Percentiles rank a stretch among this genome's conserved stretches.
phyloP scores from a whole-genome alignment of 2,888 invertebrate species.

The Xestoiulus laeticollis region DNA sequence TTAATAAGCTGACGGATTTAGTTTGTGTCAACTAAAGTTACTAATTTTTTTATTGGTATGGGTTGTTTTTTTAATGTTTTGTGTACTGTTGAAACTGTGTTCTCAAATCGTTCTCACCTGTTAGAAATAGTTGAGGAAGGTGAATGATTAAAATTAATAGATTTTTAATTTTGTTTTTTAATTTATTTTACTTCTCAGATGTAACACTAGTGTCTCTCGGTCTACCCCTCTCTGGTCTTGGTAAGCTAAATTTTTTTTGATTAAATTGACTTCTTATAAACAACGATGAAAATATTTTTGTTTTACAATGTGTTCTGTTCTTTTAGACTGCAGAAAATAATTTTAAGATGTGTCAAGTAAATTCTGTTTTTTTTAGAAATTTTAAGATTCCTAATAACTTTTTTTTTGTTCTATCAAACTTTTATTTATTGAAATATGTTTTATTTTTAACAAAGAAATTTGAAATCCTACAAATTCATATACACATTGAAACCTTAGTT shows the following conservation, averaged over 20 bases:
- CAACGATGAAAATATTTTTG: background rate
- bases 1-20: too few relatives aligned
- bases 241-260: conserved; percentile 23
- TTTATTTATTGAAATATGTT: too few relatives aligned
- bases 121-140: background rate
- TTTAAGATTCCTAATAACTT: too few relatives aligned
- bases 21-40: too few relatives aligned
- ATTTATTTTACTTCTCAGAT: conserved; percentile 27
- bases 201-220: conserved; percentile 37
- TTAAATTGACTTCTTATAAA: background rate
- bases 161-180: conserved; percentile 34
- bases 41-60: background rate
- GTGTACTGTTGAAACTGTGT: background rate
- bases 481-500: too few relatives aligned
- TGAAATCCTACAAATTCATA: too few relatives aligned
- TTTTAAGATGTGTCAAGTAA: too few relatives aligned
- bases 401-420: too few relatives aligned
- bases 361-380: too few relatives aligned
- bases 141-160: background rate
- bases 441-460: too few relatives aligned
- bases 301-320: too few relatives aligned
- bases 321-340: too few relatives aligned
- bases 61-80: background rate
- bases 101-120: background rate
- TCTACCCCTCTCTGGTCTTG: conserved; percentile 37